Evolutionary conservation across 2,888 invertebrate species (phyloP), one percentile per base, ranked within the genome.

Genomic region (Antheraea assamensis): DNA sequence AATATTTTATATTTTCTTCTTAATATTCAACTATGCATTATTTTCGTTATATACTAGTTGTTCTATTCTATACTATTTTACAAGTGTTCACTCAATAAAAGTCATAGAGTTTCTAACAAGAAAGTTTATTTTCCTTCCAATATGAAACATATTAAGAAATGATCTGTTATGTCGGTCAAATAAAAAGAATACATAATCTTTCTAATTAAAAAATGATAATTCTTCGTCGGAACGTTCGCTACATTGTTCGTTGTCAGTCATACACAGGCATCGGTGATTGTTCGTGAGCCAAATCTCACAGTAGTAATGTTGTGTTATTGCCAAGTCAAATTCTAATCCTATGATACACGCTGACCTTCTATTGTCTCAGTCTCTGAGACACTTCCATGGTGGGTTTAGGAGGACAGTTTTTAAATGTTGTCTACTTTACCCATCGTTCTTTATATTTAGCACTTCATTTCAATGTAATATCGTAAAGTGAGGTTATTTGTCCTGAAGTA

Each of bases 311-410:
- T 84, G 85, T 84, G 76, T 84, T 81, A 87, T 85, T 92, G 92
- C 93, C 93, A 93, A 93, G 82, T 87, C 89, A 85, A 90, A 91
- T 92, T 90, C 90, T 92, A 91, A 87, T 85, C 87, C 86, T 87
- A 88, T 90, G 91, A 92, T 88, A 92, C 89, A 89, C 87, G 78
- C 74, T 85, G 91, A 91, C 92, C 92, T 93, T 92, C 92, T 88
- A 89, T 91, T 92, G 91, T 93, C 89, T 92, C 83, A 84, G 77
- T 81, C 82, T 84, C 80, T 86, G 82, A 84, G 87, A 84, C 86
- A 86, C 87, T 88, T 88, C 87, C 42, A 71, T 71, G 71, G 52
- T 64, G 61, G 31, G 21, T n/a, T 58, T 35, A 4, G 15, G 17
- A 27, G 27, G 61, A 64, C 5, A 24, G 58, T 58, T 58, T 58